Evolutionary conservation across 1,140 invertebrate genomes (phyloP), one percentile per base, ranked within the genome.

Genomic region (Caenorhabditis briggsae): DNA sequence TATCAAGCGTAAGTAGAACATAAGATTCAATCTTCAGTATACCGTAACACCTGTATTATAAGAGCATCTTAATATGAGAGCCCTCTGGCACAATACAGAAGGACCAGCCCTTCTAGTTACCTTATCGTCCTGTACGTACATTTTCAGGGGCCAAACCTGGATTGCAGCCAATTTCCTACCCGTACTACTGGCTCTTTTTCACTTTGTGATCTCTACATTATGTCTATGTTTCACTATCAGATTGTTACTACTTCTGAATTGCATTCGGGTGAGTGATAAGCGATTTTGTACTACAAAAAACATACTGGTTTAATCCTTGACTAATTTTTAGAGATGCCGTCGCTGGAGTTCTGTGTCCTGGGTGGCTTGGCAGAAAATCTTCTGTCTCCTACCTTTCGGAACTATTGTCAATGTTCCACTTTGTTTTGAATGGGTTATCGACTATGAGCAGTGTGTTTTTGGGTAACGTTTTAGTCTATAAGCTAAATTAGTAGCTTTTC

Each of bases 341-440:
- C 61, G 84, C 16, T 85, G 84, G 84, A 85, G 46, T 85, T 53
- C 84, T 11, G 46, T 74, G 23, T 65, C 85, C 2, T 86, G 85
- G 85, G 82, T 86, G 11, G 85, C 85, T 3, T 86, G 85, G 85
- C 48, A 70, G 18, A 86, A 86, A 25, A 70, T 86, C 12, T 86
- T 70, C 18, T 86, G 78, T 16, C 41, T 86, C 18, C n/a, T 86
- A 12, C 85, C 85, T 2, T 86, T 86, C 43, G 85, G 85, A 0
- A 82, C 70, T 7, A 86, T 86, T 33, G 85, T 70, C 41, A 86
- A 86, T 82, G 82, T 83, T 18, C 56, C 82, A 18, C 43, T 86
- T 9, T 70, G 64, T 16, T 86, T 86, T 20, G 85, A 86, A 50
- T 86, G 70, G 56, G 64, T 78, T 16, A 70, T 86, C 16, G 82